Evolutionary conservation across 2,888 invertebrate genomes (phyloP).

Genomic region (Rutpela maculata): DNA sequence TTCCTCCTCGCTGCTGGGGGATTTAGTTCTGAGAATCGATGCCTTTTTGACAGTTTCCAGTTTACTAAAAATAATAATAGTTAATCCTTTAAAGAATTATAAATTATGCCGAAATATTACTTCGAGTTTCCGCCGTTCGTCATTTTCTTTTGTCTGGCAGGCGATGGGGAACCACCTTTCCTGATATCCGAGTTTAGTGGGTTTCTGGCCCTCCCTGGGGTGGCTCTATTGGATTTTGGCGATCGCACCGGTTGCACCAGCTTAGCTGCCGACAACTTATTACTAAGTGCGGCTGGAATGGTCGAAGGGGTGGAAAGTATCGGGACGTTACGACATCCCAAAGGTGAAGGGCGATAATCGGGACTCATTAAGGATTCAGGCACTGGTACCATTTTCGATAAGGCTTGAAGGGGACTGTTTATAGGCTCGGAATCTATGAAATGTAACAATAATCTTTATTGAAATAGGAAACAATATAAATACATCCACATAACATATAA

Average conservation of each 20-base stretch:
- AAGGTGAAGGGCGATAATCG: slow-evolving; percentile 77
- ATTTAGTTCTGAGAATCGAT: slow-evolving; percentile 67
- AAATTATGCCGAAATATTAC: slow-evolving; percentile 40
- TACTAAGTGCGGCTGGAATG: slow-evolving; percentile 1
- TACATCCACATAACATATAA: too few species aligned
- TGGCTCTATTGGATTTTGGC: slow-evolving; percentile 58
- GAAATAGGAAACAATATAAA: too few species aligned
- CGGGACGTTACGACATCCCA: slow-evolving; percentile 57
- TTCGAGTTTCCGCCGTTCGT: slow-evolving; percentile 43
- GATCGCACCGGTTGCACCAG: slow-evolving; percentile 56
- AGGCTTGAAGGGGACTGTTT: slow-evolving; percentile 83
- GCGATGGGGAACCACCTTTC: slow-evolving; percentile 57
- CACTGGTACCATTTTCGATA: slow-evolving; percentile 91
- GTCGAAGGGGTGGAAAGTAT: slow-evolving; percentile 17
- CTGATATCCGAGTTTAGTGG: slow-evolving; percentile 52
- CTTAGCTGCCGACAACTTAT: slow-evolving; percentile 40
- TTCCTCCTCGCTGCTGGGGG: slow-evolving; percentile 78
- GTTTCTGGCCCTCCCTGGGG: slow-evolving; percentile 43
- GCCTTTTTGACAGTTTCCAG: slow-evolving; percentile 58
- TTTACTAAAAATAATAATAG: slow-evolving; percentile 43
- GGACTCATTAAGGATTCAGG: slow-evolving; percentile 92
- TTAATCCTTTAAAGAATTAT: neutral
- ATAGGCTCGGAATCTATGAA: slow-evolving; percentile 67
- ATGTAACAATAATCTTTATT: too few species aligned
- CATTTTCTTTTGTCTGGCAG: slow-evolving; percentile 53